These are phyloP conservation scores for Malthinus flaveolus DNA, from an alignment of 2,888 invertebrate genomes.

Conservation along the genomic window DNA sequence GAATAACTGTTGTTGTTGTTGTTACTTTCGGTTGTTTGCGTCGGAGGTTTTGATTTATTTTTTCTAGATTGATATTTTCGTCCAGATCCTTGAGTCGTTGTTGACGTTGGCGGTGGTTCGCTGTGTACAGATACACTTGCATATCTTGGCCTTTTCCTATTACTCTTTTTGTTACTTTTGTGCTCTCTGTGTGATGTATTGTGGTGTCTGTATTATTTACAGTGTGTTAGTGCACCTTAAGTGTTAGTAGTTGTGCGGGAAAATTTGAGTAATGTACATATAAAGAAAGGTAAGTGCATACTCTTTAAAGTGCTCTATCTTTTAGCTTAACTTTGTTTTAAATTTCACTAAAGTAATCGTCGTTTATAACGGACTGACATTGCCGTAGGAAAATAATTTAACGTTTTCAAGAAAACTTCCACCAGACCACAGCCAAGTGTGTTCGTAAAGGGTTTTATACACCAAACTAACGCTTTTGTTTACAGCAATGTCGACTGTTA, in stretches of 20 bases:
- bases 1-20: slow-evolving; percentile 51
- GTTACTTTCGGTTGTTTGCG: slow-evolving; percentile 50
- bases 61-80: slow-evolving; percentile 59
- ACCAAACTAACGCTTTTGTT: too few species aligned
- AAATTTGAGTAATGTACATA: slow-evolving; percentile 4
- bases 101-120: slow-evolving; percentile 54
- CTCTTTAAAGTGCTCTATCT: too few species aligned
- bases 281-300: background rate
- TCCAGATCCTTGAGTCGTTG: slow-evolving; percentile 55
- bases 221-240: slow-evolving; percentile 43
- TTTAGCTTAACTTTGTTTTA: too few species aligned
- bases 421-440: too few species aligned
- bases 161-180: slow-evolving; percentile 48
- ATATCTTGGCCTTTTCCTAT: slow-evolving; percentile 61
- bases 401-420: too few species aligned
- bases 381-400: too few species aligned
- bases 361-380: too few species aligned
- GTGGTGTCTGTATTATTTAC: slow-evolving; percentile 55
- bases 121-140: slow-evolving; percentile 71
- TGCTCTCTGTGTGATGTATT: slow-evolving; percentile 47
- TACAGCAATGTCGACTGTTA: too few species aligned
- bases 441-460: too few species aligned
- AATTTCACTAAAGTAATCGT: too few species aligned
- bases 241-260: slow-evolving; percentile 16
- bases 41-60: slow-evolving; percentile 38